A percentile compares a stretch with the other conserved stretches of the same genome.
Conservation (phyloP, 2,888 invertebrate genomes). For the Chirona hameri region DNA sequence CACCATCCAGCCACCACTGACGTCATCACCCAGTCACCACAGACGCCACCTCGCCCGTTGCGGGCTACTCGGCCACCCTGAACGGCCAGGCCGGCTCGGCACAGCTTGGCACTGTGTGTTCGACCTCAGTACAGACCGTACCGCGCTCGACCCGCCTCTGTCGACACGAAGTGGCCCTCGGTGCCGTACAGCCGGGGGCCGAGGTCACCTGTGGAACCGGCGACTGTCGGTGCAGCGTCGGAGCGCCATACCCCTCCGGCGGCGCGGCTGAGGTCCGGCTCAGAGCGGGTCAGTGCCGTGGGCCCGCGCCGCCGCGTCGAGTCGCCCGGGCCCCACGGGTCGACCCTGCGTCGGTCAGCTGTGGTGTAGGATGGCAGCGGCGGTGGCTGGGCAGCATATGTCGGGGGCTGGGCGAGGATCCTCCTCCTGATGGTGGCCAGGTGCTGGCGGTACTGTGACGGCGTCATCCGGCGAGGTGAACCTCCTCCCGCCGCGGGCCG, state of each 20-base stretch:
- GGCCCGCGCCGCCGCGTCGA: not conserved
- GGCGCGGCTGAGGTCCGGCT: not conserved
- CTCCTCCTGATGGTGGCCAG: not conserved
- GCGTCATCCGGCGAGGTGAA: not conserved
- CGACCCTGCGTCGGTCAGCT: not conserved
- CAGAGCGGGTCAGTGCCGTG: not conserved
- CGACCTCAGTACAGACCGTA: not conserved
- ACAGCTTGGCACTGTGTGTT: no score
- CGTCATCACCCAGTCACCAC: no score
- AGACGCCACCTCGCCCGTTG: no score
- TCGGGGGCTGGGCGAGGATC: not conserved
- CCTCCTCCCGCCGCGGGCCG: not conserved
- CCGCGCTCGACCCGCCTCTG: not conserved
- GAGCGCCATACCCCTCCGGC: not conserved
- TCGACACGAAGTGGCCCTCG: not conserved
- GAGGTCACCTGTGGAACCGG: not conserved
- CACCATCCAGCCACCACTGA: no score
- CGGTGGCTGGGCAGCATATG: not conserved
- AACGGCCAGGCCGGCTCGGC: no score
- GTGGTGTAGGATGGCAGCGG: no score
- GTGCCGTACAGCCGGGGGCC: not conserved
- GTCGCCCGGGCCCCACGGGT: not conserved
- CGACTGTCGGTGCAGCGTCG: no score
- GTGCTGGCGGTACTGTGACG: slow-evolving; percentile 22
- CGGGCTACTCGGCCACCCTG: no score